Evolutionary conservation across 2,888 invertebrate genomes (phyloP), one percentile per base, ranked within the genome.

Genomic region (Tineola bisselliella): DNA sequence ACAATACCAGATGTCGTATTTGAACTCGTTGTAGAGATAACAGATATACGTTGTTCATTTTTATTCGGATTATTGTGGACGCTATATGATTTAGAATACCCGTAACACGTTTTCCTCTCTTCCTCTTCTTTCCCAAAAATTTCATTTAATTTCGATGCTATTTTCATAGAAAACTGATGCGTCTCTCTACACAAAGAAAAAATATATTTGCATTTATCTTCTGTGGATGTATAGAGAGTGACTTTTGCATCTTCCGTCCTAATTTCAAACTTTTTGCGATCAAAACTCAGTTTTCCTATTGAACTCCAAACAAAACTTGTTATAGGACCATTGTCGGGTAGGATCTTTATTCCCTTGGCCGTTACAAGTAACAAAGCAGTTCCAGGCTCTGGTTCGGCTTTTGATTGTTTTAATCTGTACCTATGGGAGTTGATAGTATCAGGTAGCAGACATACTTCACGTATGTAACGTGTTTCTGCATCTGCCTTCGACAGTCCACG

Each of bases 211-310:
- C 97, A 96, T 81, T 97, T 97, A 74, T 95, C 95, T 81, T 98
- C 98, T 75, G 93, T 95, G 61, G 93, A 92, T 2, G 98, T 95
- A 81, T 95, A 98, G 65, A 98, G 90, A 0, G 94, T 95, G 66
- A 96, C 92, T 75, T 94, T 94, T 69, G 93, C 93, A 71, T 95
- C 95, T 62, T 94, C 93, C 10, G 96, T 94, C 64, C 96, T 92
- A 70, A 98, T 96, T 84, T 98, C 97, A 81, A 99, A 98, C 82
- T 98, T 98, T 84, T 98, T 98, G 72, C 97, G 91, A 90, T 98
- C 98, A 79, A 98, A 98, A 77, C 95, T 95, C 15, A 98, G 87
- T 84, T 97, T 97, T 65, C 95, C 96, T 65, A 99, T 98, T 69
- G 95, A 94, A 70, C 96, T 94, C 98, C 98, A 99, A 62, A 95